These are phyloP conservation scores for Capitella teleta DNA, from an alignment of 1,140 invertebrate species.

Conservation along the genomic window DNA sequence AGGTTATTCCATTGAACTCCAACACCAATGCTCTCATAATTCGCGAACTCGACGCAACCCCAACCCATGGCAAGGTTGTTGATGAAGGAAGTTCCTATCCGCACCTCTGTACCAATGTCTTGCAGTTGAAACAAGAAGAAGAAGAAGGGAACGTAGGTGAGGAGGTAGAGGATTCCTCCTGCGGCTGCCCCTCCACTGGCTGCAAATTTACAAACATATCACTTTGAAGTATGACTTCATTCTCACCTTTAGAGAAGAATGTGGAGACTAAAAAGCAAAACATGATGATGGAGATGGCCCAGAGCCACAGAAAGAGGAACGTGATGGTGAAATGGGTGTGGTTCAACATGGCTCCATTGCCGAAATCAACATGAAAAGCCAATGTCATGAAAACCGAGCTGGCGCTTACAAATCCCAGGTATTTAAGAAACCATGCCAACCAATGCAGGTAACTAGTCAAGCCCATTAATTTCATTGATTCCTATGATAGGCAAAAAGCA, in stretches of 20 bases:
- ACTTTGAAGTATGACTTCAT: background rate
- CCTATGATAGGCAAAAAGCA: too few species aligned
- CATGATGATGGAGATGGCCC: constrained; percentile 45
- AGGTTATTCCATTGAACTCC: constrained; percentile 33
- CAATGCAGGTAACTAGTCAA: constrained; percentile 69
- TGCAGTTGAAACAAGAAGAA: constrained; percentile 52
- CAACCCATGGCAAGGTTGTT: constrained; percentile 33
- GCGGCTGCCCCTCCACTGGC: constrained; percentile 34
- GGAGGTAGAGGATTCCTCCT: constrained; percentile 32
- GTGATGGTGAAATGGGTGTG: constrained; percentile 43
- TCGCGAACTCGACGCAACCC: constrained; percentile 35
- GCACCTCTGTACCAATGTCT: constrained; percentile 22
- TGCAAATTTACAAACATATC: constrained; percentile 12
- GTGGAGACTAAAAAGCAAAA: constrained; percentile 46
- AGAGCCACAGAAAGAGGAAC: constrained; percentile 47
- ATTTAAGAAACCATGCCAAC: constrained; percentile 70
- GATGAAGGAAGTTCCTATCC: constrained; percentile 23
- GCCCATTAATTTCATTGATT: constrained; percentile 83
- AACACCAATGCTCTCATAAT: constrained; percentile 42
- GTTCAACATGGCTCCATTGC: constrained; percentile 1
- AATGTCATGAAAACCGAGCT: constrained; percentile 48
- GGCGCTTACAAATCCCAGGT: constrained; percentile 57
- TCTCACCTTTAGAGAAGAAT: constrained; percentile 50
- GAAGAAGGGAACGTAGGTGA: constrained; percentile 39
- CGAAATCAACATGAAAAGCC: constrained; percentile 38